Evolutionary conservation across 1,140 invertebrate species (phyloP).

Genomic region (Hermetia illucens): DNA sequence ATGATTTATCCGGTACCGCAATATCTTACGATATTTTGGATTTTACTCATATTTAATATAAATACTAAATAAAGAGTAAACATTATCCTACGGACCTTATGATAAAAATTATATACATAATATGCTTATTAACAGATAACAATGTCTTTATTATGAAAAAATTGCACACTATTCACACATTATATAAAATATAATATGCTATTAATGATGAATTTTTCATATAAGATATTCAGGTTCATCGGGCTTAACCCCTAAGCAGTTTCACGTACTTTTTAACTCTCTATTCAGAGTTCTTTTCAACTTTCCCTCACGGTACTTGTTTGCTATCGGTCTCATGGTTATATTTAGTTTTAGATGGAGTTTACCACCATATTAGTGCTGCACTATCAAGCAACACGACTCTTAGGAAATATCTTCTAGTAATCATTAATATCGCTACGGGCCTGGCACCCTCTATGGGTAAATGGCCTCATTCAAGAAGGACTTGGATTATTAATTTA

Average conservation of each 20-base stretch:
- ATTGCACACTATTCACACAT: conserved; percentile 3
- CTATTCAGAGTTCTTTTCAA: too few relatives aligned
- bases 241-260: conserved; percentile 1
- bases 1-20: conserved; percentile 8
- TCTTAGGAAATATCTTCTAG: too few relatives aligned
- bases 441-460: conserved; percentile 4
- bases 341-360: too few relatives aligned
- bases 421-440: too few relatives aligned
- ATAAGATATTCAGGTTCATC: conserved; percentile 3
- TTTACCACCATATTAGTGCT: too few relatives aligned
- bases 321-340: too few relatives aligned
- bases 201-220: conserved; percentile 4
- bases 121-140: conserved; percentile 11
- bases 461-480: conserved; percentile 5
- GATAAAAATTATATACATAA: conserved; percentile 8
- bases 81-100: conserved; percentile 8
- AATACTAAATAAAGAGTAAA: conserved; percentile 8
- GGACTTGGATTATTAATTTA: conserved; percentile 2
- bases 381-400: too few relatives aligned
- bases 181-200: conserved; percentile 4
- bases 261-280: conserved; percentile 1
- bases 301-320: too few relatives aligned
- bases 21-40: conserved; percentile 9
- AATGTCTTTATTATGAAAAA: conserved; percentile 11
- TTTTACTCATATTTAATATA: conserved; percentile 9